Evolutionary conservation across 2,113 vertebrate species (phyloP).

Genomic region (Gracilinanus agilis): DNA sequence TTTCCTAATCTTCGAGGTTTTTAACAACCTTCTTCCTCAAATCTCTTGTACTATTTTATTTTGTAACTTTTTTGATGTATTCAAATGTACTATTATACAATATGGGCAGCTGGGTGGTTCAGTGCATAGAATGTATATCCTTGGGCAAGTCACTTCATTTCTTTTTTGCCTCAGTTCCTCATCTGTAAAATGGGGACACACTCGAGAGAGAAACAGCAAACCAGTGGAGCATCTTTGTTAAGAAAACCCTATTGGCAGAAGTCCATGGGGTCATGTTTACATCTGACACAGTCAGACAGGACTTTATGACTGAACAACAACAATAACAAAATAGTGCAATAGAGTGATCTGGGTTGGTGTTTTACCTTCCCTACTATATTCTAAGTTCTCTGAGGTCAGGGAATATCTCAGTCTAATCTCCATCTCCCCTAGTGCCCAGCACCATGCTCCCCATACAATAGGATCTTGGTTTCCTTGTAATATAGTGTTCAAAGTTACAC

Average conservation of each 20-base stretch:
- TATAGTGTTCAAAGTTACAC: background rate
- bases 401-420: background rate
- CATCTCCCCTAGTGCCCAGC: background rate
- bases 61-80: background rate
- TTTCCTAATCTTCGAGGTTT: background rate
- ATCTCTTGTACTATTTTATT: background rate
- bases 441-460: background rate
- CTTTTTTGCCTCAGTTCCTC: background rate
- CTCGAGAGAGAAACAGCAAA: background rate
- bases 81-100: background rate
- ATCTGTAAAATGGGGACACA: background rate
- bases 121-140: background rate
- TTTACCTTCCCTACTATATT: background rate
- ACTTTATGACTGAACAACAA: background rate
- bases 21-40: background rate
- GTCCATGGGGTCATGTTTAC: too few relatives aligned
- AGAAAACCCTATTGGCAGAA: background rate
- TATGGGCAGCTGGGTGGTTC: background rate
- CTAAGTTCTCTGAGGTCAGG: background rate
- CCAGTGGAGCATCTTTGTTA: background rate
- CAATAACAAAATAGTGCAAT: background rate
- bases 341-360: background rate
- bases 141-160: background rate
- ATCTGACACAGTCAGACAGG: background rate
- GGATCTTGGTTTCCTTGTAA: background rate